A percentile compares a stretch with the other conserved stretches of the same genome.
These are phyloP conservation scores for Leucopternis melanops DNA, from an alignment of 2,113 vertebrate species.

Conservation along the genomic window DNA sequence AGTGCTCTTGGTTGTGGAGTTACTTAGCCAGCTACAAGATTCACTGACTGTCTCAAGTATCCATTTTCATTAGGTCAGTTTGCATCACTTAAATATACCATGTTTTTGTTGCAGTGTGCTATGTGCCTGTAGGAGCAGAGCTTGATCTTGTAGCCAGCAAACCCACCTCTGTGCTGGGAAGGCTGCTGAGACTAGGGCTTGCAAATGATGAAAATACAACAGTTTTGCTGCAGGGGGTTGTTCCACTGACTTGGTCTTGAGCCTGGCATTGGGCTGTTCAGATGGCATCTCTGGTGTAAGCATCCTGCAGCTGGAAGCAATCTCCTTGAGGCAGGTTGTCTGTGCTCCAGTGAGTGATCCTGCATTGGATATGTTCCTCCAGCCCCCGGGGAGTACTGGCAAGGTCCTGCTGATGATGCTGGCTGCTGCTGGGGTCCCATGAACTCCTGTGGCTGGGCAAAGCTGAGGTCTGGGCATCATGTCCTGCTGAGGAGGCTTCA, in stretches of 20 bases:
- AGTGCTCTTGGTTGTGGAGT: background rate
- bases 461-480: background rate
- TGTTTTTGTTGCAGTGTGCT: background rate
- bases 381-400: accelerated
- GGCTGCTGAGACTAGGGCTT: background rate
- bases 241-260: background rate
- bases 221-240: background rate
- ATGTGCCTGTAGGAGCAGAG: background rate
- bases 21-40: background rate
- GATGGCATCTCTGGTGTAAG: background rate
- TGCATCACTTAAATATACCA: background rate
- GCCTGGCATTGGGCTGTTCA: background rate
- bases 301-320: background rate
- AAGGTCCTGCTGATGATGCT: background rate
- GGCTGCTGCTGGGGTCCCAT: background rate
- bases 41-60: background rate
- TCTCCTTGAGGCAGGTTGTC: background rate
- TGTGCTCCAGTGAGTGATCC: background rate
- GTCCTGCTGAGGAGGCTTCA: background rate
- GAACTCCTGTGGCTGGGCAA: background rate
- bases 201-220: background rate
- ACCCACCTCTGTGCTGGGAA: background rate
- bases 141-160: background rate
- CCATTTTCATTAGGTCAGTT: background rate
- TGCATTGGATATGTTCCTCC: background rate